Evolutionary conservation across 2,797 vertebrate genomes (phyloP).

Genomic region (Phyllotis vaccarum): DNA sequence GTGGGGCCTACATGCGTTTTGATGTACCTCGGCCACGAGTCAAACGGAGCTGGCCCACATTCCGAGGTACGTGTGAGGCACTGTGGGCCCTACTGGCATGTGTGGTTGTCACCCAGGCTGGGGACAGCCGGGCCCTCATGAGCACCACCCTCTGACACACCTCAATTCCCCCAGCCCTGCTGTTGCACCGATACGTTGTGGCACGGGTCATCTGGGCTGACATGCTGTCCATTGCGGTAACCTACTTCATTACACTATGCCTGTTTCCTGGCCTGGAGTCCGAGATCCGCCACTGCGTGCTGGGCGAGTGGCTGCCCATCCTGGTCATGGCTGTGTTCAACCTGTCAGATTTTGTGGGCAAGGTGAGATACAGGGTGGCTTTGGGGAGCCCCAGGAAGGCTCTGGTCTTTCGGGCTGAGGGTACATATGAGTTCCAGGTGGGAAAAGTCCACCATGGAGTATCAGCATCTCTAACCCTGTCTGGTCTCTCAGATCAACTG

Average conservation of each 20-base stretch:
- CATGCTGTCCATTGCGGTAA: conserved; percentile 97
- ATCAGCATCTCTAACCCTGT: fast-evolving
- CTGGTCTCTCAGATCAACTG: fast-evolving
- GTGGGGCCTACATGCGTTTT: conserved; percentile 94
- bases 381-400: neutral
- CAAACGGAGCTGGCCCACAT: conserved; percentile 94
- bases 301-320: conserved; percentile 98
- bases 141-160: neutral
- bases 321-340: conserved; percentile 99
- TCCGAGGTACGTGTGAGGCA: conserved; percentile 90
- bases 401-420: neutral
- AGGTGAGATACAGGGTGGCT: conserved; percentile 88
- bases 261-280: conserved; percentile 98
- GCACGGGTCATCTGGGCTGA: conserved; percentile 97
- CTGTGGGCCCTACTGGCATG: no score
- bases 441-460: neutral
- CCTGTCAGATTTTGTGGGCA: conserved; percentile 98
- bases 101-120: fast-evolving
- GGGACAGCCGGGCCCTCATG: fast-evolving
- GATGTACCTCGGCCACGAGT: conserved; percentile 92
- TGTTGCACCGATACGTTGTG: conserved; percentile 96
- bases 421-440: neutral
- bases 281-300: conserved; percentile 93
- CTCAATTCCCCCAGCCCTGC: conserved; percentile 91
- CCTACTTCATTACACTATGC: conserved; percentile 98